Conservation (phyloP, 1,140 invertebrate genomes). For the Lineus longissimus region DNA sequence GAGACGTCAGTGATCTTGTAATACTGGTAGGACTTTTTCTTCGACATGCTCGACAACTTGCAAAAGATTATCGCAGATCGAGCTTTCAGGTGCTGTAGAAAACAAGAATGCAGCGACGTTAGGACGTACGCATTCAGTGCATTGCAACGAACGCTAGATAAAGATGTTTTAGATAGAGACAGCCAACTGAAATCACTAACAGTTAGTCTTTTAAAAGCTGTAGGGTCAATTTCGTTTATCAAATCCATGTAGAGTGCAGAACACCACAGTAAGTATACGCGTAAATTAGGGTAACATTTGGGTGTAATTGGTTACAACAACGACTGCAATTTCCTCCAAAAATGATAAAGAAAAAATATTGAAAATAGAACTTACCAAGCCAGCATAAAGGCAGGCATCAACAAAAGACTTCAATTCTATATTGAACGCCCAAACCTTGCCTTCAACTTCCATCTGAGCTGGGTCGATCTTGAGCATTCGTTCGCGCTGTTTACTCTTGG, state of each 20-base stretch:
- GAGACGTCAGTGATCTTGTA: constrained; percentile 1
- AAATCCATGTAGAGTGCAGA: too few relatives aligned
- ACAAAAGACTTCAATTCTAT: constrained; percentile 6
- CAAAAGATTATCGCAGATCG: neutral
- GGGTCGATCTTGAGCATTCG: constrained; percentile 1
- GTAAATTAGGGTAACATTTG: too few relatives aligned
- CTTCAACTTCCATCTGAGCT: neutral
- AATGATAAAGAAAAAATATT: too few relatives aligned
- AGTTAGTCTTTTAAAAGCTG: too few relatives aligned
- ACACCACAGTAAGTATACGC: too few relatives aligned
- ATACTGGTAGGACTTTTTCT: constrained; percentile 4
- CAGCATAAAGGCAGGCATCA: constrained; percentile 11
- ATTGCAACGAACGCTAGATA: too few relatives aligned
- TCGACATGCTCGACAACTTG: constrained; percentile 1
- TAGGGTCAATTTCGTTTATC: too few relatives aligned
- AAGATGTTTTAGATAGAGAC: neutral
- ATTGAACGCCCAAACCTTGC: neutral
- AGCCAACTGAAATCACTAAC: neutral
- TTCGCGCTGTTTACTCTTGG: neutral
- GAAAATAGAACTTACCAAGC: constrained; percentile 7
- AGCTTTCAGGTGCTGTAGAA: too few relatives aligned
- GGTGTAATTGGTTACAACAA: too few relatives aligned
- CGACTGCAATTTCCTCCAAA: too few relatives aligned
- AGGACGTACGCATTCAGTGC: too few relatives aligned
- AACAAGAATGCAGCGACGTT: neutral